Evolutionary conservation across 2,797 vertebrate genomes (phyloP), one percentile per base, ranked within the genome.

Genomic region (Halcyon leucocephala): DNA sequence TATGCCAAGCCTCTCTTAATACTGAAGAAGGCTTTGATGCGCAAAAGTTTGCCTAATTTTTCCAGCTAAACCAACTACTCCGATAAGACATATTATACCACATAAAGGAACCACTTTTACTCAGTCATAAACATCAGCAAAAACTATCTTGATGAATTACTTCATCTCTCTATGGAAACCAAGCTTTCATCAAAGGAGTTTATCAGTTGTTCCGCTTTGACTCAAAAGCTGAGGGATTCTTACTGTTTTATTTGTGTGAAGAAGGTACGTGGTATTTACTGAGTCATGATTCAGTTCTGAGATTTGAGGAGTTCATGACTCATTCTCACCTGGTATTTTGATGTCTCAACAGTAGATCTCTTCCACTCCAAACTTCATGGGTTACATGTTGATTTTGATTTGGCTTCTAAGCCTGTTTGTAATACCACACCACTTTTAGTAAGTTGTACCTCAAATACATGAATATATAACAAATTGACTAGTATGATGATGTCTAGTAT

Each of bases 311-410:
- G 57, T 55, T 60, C 52, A 22, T 95, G 84, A 94, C 48, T 96
- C 89, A 89, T 61, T 91, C 87, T 82, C 87, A 92, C 67, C 79
- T 89, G 79, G n/a, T 82, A 85, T 89, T 89, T 92, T 55, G 18
- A 91, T 77, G 41, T 60, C 55, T 89, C 41, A 49, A n/a, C 3
- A 13, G 12, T 60, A 81, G 81, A 65, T 44, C 17, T 79, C 55
- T 92, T 89, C 25, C 41, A 80, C 82, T 85, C 24, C 29, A 58
- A 83, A 79, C 19, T 66, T 70, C 61, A 6, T 73, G 17, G 18
- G 8, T 73, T 77, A 10, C 18, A 19, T 49, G 8, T 12, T 87
- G 39, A 51, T 89, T 84, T 81, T 80, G 19, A 62, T 77, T 55
- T 64, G 26, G 22, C 26, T 95, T 44, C 55, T 78, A 66, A 81